phyloP scores from a whole-genome alignment of 1,140 invertebrate species.

The Sinonovacula constricta region DNA sequence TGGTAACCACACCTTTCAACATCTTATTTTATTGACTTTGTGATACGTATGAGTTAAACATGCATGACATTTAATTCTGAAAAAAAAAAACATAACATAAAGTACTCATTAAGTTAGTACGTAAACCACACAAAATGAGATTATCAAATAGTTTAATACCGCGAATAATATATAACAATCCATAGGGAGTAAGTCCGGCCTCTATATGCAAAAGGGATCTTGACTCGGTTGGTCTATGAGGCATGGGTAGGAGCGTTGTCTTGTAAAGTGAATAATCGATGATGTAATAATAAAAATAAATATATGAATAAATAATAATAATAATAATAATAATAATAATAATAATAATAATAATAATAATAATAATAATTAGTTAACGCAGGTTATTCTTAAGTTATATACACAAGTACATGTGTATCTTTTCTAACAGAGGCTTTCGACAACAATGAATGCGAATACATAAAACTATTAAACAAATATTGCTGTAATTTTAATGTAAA shows the following conservation, averaged over 20 bases:
- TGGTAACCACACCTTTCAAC: too few species aligned
- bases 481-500: too few species aligned
- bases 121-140: too few species aligned
- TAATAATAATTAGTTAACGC: constrained; percentile 41
- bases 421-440: too few species aligned
- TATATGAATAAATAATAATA: constrained; percentile 23
- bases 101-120: too few species aligned
- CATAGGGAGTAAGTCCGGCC: not conserved
- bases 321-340: constrained; percentile 48
- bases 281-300: constrained; percentile 32
- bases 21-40: too few species aligned
- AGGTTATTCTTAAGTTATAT: not conserved
- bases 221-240: not conserved
- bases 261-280: constrained; percentile 23
- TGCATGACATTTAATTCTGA: too few species aligned
- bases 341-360: constrained; percentile 44
- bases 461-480: too few species aligned
- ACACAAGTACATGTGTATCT: not conserved
- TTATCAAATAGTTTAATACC: too few species aligned
- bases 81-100: too few species aligned
- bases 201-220: not conserved
- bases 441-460: too few species aligned
- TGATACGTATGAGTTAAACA: too few species aligned
- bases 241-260: constrained; percentile 14
- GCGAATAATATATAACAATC: not conserved